A percentile compares a stretch with the other conserved stretches of the same genome.
These are phyloP conservation scores for Semnopithecus entellus DNA, from an alignment of 2,113 vertebrate species.

Conservation along the genomic window DNA sequence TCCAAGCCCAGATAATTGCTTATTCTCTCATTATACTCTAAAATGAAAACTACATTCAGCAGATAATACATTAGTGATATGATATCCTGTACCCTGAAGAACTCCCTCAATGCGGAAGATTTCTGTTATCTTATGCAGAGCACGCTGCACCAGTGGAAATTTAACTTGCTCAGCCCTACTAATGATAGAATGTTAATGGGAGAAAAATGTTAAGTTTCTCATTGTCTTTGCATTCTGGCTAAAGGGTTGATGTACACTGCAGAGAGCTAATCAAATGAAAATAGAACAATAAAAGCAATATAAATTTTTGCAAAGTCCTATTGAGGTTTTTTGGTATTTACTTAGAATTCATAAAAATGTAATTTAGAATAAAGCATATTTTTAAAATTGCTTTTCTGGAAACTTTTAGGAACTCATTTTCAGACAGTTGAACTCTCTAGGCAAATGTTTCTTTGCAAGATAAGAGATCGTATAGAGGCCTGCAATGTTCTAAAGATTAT, in stretches of 20 bases:
- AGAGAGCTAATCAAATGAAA: constrained; percentile 58
- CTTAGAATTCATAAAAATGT: constrained; percentile 50
- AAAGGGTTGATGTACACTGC: constrained; percentile 11
- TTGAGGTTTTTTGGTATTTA: constrained; percentile 44
- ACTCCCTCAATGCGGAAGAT: constrained; percentile 31
- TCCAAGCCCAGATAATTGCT: background rate
- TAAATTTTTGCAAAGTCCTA: constrained; percentile 50
- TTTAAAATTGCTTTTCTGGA: constrained; percentile 50
- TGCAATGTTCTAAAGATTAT: constrained; percentile 5
- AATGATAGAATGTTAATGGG: constrained; percentile 15
- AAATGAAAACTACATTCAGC: constrained; percentile 49
- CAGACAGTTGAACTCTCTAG: background rate
- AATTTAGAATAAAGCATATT: constrained; percentile 52
- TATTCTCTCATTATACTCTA: constrained; percentile 31
- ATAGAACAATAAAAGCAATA: constrained; percentile 53
- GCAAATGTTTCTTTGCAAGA: background rate
- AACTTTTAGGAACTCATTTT: constrained; percentile 59
- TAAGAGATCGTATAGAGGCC: background rate
- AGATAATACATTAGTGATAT: background rate
- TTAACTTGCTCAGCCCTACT: background rate
- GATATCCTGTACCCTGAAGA: constrained; percentile 10
- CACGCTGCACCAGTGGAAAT: background rate
- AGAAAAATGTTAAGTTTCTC: constrained; percentile 46
- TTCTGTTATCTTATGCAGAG: constrained; percentile 24
- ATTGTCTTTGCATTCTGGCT: constrained; percentile 30